Evolutionary conservation across 2,797 vertebrate species (phyloP).

Genomic region (Synanceia verrucosa): DNA sequence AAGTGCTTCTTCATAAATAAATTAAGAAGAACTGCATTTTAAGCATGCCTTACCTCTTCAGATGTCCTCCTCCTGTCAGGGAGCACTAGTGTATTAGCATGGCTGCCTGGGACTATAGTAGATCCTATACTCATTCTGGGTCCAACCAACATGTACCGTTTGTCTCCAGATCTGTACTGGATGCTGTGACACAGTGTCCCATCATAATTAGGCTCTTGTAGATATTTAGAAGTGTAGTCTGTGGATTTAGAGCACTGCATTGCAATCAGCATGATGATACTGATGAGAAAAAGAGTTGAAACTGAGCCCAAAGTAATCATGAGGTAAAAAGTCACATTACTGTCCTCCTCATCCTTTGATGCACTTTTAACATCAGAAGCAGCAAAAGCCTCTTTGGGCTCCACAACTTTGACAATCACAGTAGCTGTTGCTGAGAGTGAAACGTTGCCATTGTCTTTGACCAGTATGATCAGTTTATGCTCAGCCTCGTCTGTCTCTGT

Average conservation of each 20-base stretch:
- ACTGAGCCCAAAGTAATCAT: slow-evolving; percentile 47
- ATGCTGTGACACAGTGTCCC: slow-evolving; percentile 34
- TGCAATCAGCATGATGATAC: slow-evolving; percentile 59
- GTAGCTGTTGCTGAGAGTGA: too few relatives aligned
- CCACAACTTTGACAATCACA: too few relatives aligned
- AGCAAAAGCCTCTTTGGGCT: too few relatives aligned
- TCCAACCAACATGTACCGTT: slow-evolving; percentile 47
- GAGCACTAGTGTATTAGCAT: slow-evolving; percentile 61
- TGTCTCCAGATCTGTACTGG: slow-evolving; percentile 70
- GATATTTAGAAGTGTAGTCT: neutral
- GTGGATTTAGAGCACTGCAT: slow-evolving; percentile 65
- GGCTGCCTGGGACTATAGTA: slow-evolving; percentile 48
- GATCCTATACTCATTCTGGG: slow-evolving; percentile 67
- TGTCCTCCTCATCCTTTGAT: slow-evolving; percentile 33
- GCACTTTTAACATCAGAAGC: slow-evolving; percentile 48
- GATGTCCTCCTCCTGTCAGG: slow-evolving; percentile 35
- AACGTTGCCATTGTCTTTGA: too few relatives aligned
- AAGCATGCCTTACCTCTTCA: slow-evolving; percentile 36
- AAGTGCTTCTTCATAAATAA: too few relatives aligned
- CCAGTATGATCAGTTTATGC: slow-evolving; percentile 37
- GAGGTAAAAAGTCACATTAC: slow-evolving; percentile 58
- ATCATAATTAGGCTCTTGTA: too few relatives aligned
- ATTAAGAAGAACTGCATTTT: neutral
- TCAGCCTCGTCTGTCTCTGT: slow-evolving; percentile 67
- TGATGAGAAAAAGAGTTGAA: slow-evolving; percentile 46